Evolutionary conservation across 2,797 vertebrate genomes (phyloP).

Genomic region (Cebuella pygmaea): DNA sequence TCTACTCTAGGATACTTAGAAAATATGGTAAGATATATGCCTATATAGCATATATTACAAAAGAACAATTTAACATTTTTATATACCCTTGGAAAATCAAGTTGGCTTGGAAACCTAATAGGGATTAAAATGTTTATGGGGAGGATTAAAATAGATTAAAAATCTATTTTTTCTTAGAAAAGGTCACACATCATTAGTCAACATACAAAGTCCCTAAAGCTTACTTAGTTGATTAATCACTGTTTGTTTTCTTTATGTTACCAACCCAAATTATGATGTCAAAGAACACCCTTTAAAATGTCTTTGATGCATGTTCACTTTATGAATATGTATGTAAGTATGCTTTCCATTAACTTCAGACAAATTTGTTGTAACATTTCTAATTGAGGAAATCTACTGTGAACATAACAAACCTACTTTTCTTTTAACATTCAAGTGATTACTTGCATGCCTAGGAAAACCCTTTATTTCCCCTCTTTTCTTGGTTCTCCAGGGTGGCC

Average conservation of each 20-base stretch:
- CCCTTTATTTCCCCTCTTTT: not conserved
- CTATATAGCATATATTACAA: not conserved
- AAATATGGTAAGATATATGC: not conserved
- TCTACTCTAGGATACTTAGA: slow-evolving; percentile 16
- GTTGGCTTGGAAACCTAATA: slow-evolving; percentile 52
- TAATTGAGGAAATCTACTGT: slow-evolving; percentile 78
- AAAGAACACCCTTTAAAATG: slow-evolving; percentile 65
- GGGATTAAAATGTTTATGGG: slow-evolving; percentile 52
- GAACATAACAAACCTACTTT: slow-evolving; percentile 71
- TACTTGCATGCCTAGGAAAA: slow-evolving; percentile 60
- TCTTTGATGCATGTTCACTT: slow-evolving; percentile 64
- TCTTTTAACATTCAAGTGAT: slow-evolving; percentile 63
- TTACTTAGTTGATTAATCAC: slow-evolving; percentile 70
- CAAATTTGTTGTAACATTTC: slow-evolving; percentile 75
- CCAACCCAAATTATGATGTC: slow-evolving; percentile 72
- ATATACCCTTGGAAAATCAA: slow-evolving; percentile 31
- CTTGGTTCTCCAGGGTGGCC: slow-evolving; percentile 75
- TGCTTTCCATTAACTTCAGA: slow-evolving; percentile 79
- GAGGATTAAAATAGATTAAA: not conserved
- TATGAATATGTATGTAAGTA: slow-evolving; percentile 69
- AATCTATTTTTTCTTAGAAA: slow-evolving; percentile 26
- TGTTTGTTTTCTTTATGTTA: slow-evolving; percentile 74
- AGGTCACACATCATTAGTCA: slow-evolving; percentile 63
- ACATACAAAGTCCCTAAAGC: slow-evolving; percentile 45
- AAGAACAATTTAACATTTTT: slow-evolving; percentile 18